Percentiles rank a stretch among this genome's conserved stretches.
These are phyloP conservation scores for Apodemus agrarius DNA, from an alignment of 2,797 vertebrate genomes.

Conservation along the genomic window DNA sequence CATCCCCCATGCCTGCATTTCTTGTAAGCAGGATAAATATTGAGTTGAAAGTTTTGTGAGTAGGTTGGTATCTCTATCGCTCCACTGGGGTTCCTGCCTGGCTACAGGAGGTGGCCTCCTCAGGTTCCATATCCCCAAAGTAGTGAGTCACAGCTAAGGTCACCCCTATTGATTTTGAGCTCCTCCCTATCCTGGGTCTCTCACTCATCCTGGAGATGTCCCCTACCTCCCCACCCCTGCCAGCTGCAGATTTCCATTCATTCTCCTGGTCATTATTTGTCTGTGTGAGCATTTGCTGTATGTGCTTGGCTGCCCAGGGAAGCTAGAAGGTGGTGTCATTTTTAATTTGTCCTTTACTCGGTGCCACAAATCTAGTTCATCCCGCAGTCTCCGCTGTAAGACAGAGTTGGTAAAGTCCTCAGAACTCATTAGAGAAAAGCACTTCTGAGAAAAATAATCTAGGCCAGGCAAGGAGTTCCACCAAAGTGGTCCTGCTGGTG, in stretches of 20 bases:
- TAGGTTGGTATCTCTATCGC: neutral
- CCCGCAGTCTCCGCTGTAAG: neutral
- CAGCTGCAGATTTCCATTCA: neutral
- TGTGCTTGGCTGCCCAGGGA: neutral
- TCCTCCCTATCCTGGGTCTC: neutral
- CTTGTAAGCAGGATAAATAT: neutral
- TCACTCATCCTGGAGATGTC: neutral
- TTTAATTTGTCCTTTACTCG: conserved; percentile 42
- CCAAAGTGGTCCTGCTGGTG: neutral
- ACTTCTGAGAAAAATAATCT: neutral
- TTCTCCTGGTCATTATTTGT: neutral
- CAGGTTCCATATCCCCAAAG: neutral
- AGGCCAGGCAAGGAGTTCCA: neutral
- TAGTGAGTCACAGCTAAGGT: neutral
- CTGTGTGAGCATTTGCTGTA: neutral
- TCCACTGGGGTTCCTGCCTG: neutral
- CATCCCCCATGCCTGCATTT: neutral
- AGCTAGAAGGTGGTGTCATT: neutral
- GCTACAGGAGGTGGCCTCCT: neutral
- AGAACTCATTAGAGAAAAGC: conserved; percentile 43
- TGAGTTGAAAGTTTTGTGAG: neutral
- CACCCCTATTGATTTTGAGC: neutral
- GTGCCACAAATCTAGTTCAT: neutral
- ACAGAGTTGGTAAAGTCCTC: conserved; percentile 21
- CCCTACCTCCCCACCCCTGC: neutral